phyloP scores from a whole-genome alignment of 2,797 vertebrate genomes.

The Galaxias olidus region DNA sequence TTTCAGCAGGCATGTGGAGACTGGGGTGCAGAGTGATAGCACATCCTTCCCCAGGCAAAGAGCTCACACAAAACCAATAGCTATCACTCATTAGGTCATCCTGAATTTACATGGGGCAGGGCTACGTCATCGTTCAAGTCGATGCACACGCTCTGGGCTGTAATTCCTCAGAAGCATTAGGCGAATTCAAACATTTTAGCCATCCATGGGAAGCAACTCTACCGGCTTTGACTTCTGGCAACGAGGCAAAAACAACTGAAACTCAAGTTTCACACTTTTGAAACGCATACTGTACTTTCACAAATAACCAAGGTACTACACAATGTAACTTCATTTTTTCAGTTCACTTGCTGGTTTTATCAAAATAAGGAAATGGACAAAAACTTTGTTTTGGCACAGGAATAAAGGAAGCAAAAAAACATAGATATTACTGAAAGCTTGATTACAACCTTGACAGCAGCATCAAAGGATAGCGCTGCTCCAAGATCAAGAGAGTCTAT shows the following conservation, averaged over 20 bases:
- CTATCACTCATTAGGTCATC: constrained; percentile 18
- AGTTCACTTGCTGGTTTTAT: not conserved
- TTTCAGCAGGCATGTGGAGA: constrained; percentile 25
- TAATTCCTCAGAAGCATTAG: not conserved
- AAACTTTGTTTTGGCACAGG: constrained; percentile 5
- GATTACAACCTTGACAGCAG: constrained; percentile 23
- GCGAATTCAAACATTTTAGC: too few species aligned
- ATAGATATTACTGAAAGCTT: constrained; percentile 19
- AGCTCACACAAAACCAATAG: not conserved
- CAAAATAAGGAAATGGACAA: constrained; percentile 18
- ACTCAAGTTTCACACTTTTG: too few species aligned
- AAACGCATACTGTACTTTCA: too few species aligned
- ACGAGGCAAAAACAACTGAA: too few species aligned
- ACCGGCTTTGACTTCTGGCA: too few species aligned
- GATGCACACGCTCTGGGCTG: constrained; percentile 14
- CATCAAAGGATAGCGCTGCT: constrained; percentile 17
- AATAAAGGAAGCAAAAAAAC: not conserved
- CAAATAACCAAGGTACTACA: too few species aligned
- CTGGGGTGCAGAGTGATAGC: constrained; percentile 26
- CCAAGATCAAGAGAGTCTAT: constrained; percentile 18
- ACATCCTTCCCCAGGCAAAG: constrained; percentile 19
- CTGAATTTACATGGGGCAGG: not conserved
- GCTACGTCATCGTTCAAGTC: constrained; percentile 1
- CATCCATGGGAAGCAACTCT: too few species aligned
- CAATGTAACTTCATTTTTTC: too few species aligned